Conservation (phyloP, 2,888 invertebrate genomes). For the Germaria angustata region DNA sequence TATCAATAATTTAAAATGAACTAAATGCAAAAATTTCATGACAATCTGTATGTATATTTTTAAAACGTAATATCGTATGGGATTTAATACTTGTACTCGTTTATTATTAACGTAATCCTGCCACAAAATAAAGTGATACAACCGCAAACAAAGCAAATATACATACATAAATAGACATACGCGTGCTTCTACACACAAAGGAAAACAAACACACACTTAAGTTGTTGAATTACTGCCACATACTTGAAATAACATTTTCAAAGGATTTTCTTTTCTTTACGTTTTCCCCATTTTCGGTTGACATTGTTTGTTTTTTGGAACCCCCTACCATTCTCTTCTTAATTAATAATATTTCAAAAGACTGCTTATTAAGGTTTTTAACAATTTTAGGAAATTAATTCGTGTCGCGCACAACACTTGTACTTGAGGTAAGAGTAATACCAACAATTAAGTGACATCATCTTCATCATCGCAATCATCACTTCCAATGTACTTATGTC, state of each 20-base stretch:
- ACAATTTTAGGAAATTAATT: conserved; percentile 56
- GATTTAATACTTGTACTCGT: conserved; percentile 20
- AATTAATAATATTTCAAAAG: neutral
- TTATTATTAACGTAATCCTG: conserved; percentile 75
- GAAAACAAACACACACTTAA: conserved; percentile 53
- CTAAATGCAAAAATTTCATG: neutral
- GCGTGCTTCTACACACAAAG: conserved; percentile 15
- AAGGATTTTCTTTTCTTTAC: conserved; percentile 47
- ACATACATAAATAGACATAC: conserved; percentile 71
- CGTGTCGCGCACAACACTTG: conserved; percentile 66
- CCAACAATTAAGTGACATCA: conserved; percentile 52
- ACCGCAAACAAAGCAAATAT: conserved; percentile 77
- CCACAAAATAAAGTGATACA: conserved; percentile 78
- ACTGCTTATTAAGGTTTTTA: conserved; percentile 15
- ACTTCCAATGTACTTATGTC: neutral
- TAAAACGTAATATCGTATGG: neutral
- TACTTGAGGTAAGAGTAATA: conserved; percentile 73
- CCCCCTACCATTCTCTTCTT: neutral
- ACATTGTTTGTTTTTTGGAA: conserved; percentile 29
- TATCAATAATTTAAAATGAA: neutral
- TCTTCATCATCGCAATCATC: neutral
- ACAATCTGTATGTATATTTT: conserved; percentile 10
- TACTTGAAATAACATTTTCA: conserved; percentile 68
- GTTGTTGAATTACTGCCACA: conserved; percentile 44
- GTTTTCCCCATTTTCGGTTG: conserved; percentile 55